phyloP scores from a whole-genome alignment of 2,797 vertebrate genomes.

The Streptopelia turtur region DNA sequence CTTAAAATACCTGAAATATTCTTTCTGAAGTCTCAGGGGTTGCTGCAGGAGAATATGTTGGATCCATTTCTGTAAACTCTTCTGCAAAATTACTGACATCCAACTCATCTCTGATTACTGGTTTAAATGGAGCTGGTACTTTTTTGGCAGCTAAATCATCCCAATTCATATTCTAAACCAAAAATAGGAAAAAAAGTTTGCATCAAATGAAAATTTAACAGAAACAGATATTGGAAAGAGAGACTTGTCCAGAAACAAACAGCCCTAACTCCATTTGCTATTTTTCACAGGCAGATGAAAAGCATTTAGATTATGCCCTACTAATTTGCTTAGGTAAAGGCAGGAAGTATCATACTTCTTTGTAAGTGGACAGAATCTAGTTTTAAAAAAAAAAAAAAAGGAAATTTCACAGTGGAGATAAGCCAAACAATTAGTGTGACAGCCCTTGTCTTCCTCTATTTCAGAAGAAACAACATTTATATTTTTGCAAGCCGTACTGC shows the following conservation, averaged over 20 bases:
- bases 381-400: not conserved
- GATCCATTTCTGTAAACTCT: slow-evolving; percentile 99
- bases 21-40: slow-evolving; percentile 94
- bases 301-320: not conserved
- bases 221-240: not conserved
- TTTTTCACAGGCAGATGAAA: not conserved
- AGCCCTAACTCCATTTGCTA: not conserved
- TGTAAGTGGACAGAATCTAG: not conserved
- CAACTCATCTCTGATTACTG: slow-evolving; percentile 94
- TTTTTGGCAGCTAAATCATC: slow-evolving; percentile 95
- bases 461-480: not conserved
- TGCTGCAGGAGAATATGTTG: slow-evolving; percentile 96
- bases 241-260: not conserved
- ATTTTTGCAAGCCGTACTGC: not conserved
- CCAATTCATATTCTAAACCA: slow-evolving; percentile 92
- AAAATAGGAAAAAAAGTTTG: slow-evolving; percentile 17
- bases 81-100: slow-evolving; percentile 99
- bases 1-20: slow-evolving; percentile 91
- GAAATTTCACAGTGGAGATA: not conserved
- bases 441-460: not conserved
- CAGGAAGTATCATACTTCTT: not conserved
- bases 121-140: slow-evolving; percentile 93
- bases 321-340: not conserved
- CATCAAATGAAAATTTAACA: not conserved
- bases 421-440: not conserved